A percentile compares a stretch with the other conserved stretches of the same genome.
Evolutionary conservation across 2,888 invertebrate genomes (phyloP).

Genomic region (Eupithecia inturbata): DNA sequence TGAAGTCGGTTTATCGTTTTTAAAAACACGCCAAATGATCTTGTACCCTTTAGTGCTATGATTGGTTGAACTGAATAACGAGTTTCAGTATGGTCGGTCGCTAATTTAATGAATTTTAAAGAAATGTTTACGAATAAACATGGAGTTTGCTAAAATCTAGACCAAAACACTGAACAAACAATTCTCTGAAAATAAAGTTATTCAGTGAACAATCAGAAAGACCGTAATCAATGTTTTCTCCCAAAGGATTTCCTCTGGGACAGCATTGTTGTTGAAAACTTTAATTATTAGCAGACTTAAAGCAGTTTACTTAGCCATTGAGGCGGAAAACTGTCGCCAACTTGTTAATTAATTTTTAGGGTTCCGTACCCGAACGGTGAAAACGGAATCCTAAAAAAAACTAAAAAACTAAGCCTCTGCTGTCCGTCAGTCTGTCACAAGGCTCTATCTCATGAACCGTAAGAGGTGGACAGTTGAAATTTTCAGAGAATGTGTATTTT

Average conservation of each 20-base stretch:
- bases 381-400: too few relatives aligned
- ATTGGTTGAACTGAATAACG: neutral
- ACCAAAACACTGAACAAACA: neutral
- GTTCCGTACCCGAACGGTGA: too few relatives aligned
- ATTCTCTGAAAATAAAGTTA: conserved; percentile 11
- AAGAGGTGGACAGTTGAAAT: too few relatives aligned
- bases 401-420: too few relatives aligned
- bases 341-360: conserved; percentile 26
- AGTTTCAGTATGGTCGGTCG: neutral
- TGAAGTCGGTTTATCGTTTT: too few relatives aligned
- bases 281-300: conserved; percentile 30
- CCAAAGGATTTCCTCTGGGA: conserved; percentile 21
- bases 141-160: neutral
- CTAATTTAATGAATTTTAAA: neutral
- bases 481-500: too few relatives aligned
- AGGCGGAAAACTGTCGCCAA: conserved; percentile 28
- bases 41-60: too few relatives aligned
- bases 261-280: conserved; percentile 30
- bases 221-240: conserved; percentile 28
- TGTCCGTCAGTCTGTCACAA: too few relatives aligned
- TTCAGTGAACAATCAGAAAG: conserved; percentile 14
- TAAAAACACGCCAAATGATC: too few relatives aligned
- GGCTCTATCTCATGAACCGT: too few relatives aligned
- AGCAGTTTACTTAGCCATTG: conserved; percentile 31
- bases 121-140: neutral